phyloP scores from a whole-genome alignment of 2,113 vertebrate species.

The Zosterops hypoxanthus region DNA sequence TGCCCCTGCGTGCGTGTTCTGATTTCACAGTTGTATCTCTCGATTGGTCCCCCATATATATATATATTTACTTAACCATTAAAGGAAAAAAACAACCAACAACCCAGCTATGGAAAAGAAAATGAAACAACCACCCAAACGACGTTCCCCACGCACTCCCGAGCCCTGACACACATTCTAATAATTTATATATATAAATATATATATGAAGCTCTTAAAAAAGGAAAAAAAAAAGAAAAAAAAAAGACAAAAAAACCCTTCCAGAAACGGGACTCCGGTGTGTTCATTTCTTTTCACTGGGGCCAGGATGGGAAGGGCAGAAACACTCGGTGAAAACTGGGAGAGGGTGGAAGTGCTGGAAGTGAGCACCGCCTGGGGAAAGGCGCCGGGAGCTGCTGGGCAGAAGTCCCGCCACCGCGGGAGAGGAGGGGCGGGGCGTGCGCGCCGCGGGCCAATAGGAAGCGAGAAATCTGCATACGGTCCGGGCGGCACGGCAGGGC shows the following conservation, averaged over 20 bases:
- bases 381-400: not conserved
- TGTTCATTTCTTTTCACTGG: not conserved
- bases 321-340: not conserved
- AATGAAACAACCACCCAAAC: not conserved
- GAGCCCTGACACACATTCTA: slow-evolving; percentile 50
- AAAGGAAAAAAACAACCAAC: slow-evolving; percentile 44
- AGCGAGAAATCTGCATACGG: accelerated
- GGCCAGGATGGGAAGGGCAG: not conserved
- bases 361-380: not conserved
- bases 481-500: accelerated
- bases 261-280: slow-evolving; percentile 70
- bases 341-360: not conserved
- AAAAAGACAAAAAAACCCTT: slow-evolving; percentile 6
- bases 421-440: not conserved
- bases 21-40: slow-evolving; percentile 71
- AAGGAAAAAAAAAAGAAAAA: not conserved
- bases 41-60: slow-evolving; percentile 63
- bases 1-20: slow-evolving; percentile 51
- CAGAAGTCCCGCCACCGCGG: accelerated
- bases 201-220: slow-evolving; percentile 76
- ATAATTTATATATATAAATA: slow-evolving; percentile 82
- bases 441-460: not conserved
- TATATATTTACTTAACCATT: slow-evolving; percentile 71
- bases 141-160: slow-evolving; percentile 46
- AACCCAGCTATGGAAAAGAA: slow-evolving; percentile 32